Percentiles rank a stretch among this genome's conserved stretches.
These are phyloP conservation scores for Coracopsis vasa DNA, from an alignment of 2,113 vertebrate genomes.

Conservation along the genomic window DNA sequence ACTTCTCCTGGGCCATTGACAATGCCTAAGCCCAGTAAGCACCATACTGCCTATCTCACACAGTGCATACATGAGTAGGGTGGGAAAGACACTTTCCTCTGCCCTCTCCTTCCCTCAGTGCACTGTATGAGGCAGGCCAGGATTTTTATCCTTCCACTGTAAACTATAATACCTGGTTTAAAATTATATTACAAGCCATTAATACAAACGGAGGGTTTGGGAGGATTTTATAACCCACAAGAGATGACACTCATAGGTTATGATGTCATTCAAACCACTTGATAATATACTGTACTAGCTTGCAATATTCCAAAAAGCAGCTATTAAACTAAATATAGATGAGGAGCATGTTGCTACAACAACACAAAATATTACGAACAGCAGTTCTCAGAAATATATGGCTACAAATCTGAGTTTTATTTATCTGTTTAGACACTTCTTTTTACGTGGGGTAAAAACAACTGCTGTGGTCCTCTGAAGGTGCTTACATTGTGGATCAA, in stretches of 20 bases:
- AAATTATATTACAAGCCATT: slow-evolving; percentile 75
- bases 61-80: neutral
- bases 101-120: slow-evolving; percentile 9
- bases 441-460: neutral
- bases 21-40: neutral
- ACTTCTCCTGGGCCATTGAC: neutral
- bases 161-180: slow-evolving; percentile 70
- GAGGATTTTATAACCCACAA: slow-evolving; percentile 70
- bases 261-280: slow-evolving; percentile 67
- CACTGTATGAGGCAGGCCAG: slow-evolving; percentile 19
- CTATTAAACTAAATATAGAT: slow-evolving; percentile 70
- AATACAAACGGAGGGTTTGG: slow-evolving; percentile 62
- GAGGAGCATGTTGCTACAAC: slow-evolving; percentile 64
- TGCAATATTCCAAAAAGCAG: slow-evolving; percentile 66
- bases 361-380: slow-evolving; percentile 61
- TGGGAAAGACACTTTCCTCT: neutral
- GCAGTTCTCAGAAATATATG: slow-evolving; percentile 41
- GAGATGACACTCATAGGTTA: slow-evolving; percentile 69
- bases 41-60: neutral
- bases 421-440: slow-evolving; percentile 47
- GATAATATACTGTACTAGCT: slow-evolving; percentile 60
- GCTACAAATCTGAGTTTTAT: slow-evolving; percentile 29
- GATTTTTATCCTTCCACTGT: slow-evolving; percentile 57
- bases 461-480: neutral
- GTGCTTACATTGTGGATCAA: neutral